Percentiles rank a stretch among this genome's conserved stretches.
phyloP scores from a whole-genome alignment of 2,888 invertebrate species.

The Galeruca laticollis region DNA sequence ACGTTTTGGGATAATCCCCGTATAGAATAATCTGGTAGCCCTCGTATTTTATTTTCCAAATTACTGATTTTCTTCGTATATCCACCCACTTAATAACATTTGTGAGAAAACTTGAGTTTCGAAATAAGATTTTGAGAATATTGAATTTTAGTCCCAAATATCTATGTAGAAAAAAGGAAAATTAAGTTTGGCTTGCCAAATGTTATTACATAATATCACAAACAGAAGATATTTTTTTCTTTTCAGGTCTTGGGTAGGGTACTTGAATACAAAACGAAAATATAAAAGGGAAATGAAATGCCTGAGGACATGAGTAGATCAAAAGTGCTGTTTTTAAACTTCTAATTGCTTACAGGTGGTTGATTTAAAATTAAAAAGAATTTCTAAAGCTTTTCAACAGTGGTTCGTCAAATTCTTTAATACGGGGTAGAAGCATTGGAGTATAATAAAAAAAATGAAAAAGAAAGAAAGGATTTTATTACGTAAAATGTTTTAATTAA shows the following conservation, averaged over 20 bases:
- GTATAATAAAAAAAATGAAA: neutral
- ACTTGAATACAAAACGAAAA: neutral
- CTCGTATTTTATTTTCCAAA: conserved; percentile 1
- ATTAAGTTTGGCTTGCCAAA: neutral
- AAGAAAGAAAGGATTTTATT: neutral
- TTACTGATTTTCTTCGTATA: neutral
- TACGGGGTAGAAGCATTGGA: neutral
- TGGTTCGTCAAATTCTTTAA: neutral
- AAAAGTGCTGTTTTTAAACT: too few species aligned
- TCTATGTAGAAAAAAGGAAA: neutral
- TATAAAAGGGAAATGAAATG: neutral
- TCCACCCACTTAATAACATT: neutral
- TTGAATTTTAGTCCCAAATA: neutral
- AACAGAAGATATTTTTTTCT: neutral
- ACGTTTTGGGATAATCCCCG: too few species aligned
- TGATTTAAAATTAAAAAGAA: neutral
- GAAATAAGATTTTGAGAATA: conserved; percentile 2
- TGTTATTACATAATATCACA: conserved; percentile 2
- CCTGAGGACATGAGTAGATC: neutral
- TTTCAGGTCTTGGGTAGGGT: neutral
- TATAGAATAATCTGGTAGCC: neutral
- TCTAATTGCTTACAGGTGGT: neutral
- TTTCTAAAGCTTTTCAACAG: neutral
- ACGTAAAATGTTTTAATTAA: too few species aligned
- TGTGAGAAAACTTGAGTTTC: neutral